Evolutionary conservation across 2,797 vertebrate genomes (phyloP).

Genomic region (Sebastes baramenuke): DNA sequence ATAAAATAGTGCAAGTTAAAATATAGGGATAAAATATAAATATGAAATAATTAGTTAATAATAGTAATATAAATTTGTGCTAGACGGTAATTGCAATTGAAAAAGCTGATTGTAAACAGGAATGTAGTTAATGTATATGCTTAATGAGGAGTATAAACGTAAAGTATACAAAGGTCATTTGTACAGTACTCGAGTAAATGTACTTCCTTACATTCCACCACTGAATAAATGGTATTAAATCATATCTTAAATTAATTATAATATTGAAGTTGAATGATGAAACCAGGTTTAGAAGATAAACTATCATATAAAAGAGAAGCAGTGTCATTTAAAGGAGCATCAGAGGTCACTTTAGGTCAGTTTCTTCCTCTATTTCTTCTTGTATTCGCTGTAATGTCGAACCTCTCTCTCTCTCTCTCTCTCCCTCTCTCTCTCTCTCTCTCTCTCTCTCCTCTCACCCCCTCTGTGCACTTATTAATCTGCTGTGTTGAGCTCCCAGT

Average conservation of each 20-base stretch:
- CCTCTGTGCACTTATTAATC: constrained; percentile 70
- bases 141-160: too few relatives aligned
- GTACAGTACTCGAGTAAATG: not conserved
- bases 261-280: not conserved
- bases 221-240: not conserved
- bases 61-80: too few relatives aligned
- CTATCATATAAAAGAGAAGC: not conserved
- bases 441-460: not conserved
- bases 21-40: too few relatives aligned
- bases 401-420: not conserved
- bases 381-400: not conserved
- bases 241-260: not conserved
- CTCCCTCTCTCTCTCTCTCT: not conserved
- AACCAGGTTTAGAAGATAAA: not conserved
- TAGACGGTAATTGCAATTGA: too few relatives aligned
- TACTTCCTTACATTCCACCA: not conserved
- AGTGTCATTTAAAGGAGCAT: not conserved
- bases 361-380: not conserved
- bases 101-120: too few relatives aligned
- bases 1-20: too few relatives aligned
- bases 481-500: constrained; percentile 42
- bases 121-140: too few relatives aligned
- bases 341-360: constrained; percentile 12
- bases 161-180: not conserved
- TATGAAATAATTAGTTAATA: too few relatives aligned